These are phyloP conservation scores for Halocynthia roretzi DNA, from an alignment of 23 tunicate genomes.

Conservation along the genomic window DNA sequence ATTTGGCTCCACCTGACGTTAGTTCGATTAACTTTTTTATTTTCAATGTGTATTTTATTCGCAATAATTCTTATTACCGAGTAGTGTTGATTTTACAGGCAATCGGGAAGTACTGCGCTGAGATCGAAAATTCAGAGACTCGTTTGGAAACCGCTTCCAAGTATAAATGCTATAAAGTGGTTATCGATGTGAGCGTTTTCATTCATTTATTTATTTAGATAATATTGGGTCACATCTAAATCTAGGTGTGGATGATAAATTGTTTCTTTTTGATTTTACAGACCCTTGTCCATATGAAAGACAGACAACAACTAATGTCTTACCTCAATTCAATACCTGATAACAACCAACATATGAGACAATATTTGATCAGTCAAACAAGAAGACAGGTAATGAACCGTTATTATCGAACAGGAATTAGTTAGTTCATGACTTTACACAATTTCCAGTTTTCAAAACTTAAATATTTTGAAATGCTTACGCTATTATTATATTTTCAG, in stretches of 20 bases:
- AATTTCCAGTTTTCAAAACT: not conserved
- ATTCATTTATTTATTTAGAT: not conserved
- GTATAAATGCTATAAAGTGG: slow-evolving; percentile 54
- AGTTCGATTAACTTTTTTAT: not conserved
- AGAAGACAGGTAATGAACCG: slow-evolving; percentile 32
- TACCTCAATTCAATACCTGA: slow-evolving; percentile 49
- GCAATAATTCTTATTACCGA: too few relatives aligned
- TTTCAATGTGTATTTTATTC: too few relatives aligned
- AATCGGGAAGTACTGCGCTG: slow-evolving; percentile 69
- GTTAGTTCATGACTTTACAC: too few relatives aligned
- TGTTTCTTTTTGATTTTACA: not conserved
- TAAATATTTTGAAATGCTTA: not conserved
- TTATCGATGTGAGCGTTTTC: slow-evolving; percentile 53
- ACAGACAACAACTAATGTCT: slow-evolving; percentile 42
- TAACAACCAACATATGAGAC: slow-evolving; percentile 50
- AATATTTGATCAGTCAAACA: slow-evolving; percentile 35
- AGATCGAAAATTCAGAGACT: slow-evolving; percentile 42
- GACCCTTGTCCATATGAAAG: slow-evolving; percentile 38
- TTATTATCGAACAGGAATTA: not conserved
- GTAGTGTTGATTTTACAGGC: slow-evolving; percentile 26
- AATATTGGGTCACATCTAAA: not conserved
- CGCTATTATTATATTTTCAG: not conserved
- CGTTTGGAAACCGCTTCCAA: slow-evolving; percentile 52
- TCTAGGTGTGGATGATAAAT: not conserved
- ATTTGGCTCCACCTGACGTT: slow-evolving; percentile 70